phyloP scores from a whole-genome alignment of 2,888 invertebrate genomes.

The Encarsia formosa region DNA sequence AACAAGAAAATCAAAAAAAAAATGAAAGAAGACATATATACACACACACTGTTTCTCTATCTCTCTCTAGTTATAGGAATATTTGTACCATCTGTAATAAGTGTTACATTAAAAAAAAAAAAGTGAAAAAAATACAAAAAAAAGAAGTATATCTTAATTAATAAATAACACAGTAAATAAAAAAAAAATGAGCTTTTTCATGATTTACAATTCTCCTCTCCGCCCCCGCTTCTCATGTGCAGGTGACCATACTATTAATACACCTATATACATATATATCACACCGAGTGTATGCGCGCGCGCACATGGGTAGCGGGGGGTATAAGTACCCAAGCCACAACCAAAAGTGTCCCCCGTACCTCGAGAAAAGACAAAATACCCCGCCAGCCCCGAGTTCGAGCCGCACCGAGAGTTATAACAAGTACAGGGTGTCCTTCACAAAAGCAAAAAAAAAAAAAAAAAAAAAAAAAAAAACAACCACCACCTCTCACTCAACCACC shows the following conservation, averaged over 20 bases:
- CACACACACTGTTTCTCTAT: constrained; percentile 18
- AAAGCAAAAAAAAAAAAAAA: neutral
- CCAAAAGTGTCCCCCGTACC: neutral
- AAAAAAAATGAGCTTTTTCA: constrained; percentile 26
- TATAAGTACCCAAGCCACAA: too few species aligned
- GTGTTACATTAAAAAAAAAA: constrained; percentile 41
- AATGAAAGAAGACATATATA: neutral
- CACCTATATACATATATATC: too few species aligned
- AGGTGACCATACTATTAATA: neutral
- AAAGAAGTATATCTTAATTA: constrained; percentile 38
- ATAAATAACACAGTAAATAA: constrained; percentile 35
- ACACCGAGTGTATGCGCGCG: constrained; percentile 2
- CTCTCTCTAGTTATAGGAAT: constrained; percentile 44
- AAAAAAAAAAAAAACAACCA: constrained; percentile 2
- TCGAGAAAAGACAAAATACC: constrained; percentile 27
- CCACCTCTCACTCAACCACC: too few species aligned
- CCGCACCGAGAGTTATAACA: constrained; percentile 43
- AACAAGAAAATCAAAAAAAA: constrained; percentile 10
- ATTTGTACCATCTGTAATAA: constrained; percentile 51
- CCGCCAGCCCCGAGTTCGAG: constrained; percentile 53
- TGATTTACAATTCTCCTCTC: constrained; percentile 27
- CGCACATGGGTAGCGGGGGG: neutral
- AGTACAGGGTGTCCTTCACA: neutral
- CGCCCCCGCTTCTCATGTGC: constrained; percentile 17
- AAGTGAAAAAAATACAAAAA: too few species aligned